phyloP scores from a whole-genome alignment of 2,113 vertebrate species.

The Cavia aperea region DNA sequence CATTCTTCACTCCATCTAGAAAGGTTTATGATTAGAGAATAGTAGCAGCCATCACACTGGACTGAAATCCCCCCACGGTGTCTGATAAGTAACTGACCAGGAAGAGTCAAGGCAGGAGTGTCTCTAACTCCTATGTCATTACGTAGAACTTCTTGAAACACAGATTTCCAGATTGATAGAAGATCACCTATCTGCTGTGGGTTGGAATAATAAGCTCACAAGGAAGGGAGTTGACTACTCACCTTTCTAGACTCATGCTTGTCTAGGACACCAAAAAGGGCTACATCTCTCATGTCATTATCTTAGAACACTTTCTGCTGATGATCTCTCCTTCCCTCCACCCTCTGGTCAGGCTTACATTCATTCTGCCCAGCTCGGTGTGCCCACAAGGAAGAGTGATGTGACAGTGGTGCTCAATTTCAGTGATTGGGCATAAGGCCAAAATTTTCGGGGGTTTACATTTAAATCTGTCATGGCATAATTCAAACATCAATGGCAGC shows the following conservation, averaged over 20 bases:
- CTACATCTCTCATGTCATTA: not conserved
- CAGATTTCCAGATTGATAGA: not conserved
- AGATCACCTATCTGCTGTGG: not conserved
- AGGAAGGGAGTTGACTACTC: not conserved
- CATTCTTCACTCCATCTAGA: not conserved
- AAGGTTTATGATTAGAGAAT: not conserved
- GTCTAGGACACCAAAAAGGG: not conserved
- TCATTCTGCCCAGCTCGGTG: not conserved
- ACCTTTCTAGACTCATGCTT: not conserved
- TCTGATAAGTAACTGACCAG: not conserved
- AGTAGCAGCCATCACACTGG: not conserved
- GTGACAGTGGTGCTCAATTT: not conserved
- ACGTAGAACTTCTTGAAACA: not conserved
- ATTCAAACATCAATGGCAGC: not conserved
- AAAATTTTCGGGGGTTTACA: not conserved
- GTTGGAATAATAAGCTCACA: not conserved
- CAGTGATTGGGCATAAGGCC: not conserved
- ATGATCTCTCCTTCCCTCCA: not conserved
- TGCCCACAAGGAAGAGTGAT: not conserved
- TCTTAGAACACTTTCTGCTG: not conserved
- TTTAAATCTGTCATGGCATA: not conserved
- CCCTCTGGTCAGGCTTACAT: not conserved
- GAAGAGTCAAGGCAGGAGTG: not conserved
- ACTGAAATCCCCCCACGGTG: not conserved
- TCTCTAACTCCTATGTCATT: not conserved